Base-by-base conservation (phyloP, 2,888 invertebrate genomes). In the Acanthosoma haemorrhoidale region DNA sequence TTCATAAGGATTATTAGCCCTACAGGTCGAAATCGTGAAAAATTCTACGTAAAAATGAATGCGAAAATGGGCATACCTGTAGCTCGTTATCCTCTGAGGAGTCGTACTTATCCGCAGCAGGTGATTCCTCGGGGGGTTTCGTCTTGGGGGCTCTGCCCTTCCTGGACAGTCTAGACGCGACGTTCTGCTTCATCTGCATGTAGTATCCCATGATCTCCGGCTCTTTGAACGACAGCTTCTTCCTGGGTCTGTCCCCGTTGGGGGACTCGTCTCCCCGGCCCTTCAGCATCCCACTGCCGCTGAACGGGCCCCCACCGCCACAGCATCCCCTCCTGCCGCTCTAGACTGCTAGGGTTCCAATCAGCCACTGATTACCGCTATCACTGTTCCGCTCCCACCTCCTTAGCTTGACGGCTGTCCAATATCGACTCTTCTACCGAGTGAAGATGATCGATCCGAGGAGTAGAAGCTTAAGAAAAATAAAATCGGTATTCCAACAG, bases 141-240 rank as follows among this genome's bases (percentile, higher is more conserved):
- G 74, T 69, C 71, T 72, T 73, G 18, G 72, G 71, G 4, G 69
- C 66, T 64, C 73, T 72, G 39, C 74, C 74, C 68, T 75, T 75
- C 58, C 75, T 71, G 43, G 75, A 75, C 38, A 75, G 70, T 36
- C 76, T 70, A 5, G 75, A 75, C 15, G 75, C 71, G 34, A 75
- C 75, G 59, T 75, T 76, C 59, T 76, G 75, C 70, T 78, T 77
- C 75, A 79, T 77, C 75, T 78, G 80, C 74, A 81, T 75, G 73
- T 77, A 76, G 73, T 79, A 80, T 18, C 82, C 81, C 73, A 87
- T 83, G 61, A 89, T 88, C 80, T 91, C 91, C 3, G 93, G 93
- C 77, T 93, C 92, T 72, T 91, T 87, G 80, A 94, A 94, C 8
- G 92, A 93, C 11, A 94, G 81, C 79, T 93, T 94, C 79, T 94